phyloP scores from a whole-genome alignment of 2,113 vertebrate species.

The Thunnus thynnus region DNA sequence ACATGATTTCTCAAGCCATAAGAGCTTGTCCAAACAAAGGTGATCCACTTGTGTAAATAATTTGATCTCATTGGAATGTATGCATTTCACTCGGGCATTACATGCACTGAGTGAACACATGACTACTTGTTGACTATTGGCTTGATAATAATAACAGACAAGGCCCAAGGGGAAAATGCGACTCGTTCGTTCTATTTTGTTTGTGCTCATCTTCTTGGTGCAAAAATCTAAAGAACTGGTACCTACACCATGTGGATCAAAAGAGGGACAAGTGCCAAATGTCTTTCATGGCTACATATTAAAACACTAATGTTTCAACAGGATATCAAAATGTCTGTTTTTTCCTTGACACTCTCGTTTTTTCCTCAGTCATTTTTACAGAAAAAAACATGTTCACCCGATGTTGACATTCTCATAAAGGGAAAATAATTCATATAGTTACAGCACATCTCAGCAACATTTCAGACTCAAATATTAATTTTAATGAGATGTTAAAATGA shows the following conservation, averaged over 20 bases:
- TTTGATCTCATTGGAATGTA: slow-evolving; percentile 6
- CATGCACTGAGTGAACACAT: background rate
- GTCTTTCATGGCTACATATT: background rate
- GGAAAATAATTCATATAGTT: background rate
- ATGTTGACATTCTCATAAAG: background rate
- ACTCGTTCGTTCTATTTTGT: background rate
- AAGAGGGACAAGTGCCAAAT: background rate
- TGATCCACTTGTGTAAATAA: slow-evolving; percentile 22
- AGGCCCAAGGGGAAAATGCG: background rate
- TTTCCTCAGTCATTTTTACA: background rate
- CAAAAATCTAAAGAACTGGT: background rate
- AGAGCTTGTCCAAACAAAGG: slow-evolving; percentile 43
- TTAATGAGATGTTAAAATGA: background rate
- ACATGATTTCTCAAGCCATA: slow-evolving; percentile 4
- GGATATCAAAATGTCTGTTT: background rate
- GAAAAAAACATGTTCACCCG: background rate
- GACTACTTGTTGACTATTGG: background rate
- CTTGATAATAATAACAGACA: background rate
- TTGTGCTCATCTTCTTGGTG: background rate
- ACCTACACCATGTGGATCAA: background rate
- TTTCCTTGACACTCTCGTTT: background rate
- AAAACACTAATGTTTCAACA: background rate
- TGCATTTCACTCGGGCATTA: slow-evolving; percentile 5
- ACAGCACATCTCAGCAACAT: background rate
- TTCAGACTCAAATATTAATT: background rate